Evolutionary conservation across 2,888 invertebrate species (phyloP).

Genomic region (Salticus scenicus): DNA sequence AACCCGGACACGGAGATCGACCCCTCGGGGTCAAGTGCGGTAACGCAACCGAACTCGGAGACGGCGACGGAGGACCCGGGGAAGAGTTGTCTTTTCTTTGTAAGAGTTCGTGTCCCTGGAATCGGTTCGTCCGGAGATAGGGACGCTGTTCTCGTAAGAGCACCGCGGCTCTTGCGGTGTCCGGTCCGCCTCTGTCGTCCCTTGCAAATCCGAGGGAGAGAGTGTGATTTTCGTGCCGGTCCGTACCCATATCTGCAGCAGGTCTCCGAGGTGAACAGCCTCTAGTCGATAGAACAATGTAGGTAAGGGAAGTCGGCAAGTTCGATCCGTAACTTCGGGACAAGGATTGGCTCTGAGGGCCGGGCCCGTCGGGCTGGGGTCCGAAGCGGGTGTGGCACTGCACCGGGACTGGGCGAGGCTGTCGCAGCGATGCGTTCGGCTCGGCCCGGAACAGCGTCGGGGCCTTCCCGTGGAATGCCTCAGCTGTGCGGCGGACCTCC

Average conservation of each 20-base stretch:
- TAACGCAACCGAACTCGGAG: too few relatives aligned
- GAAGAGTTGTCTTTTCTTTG: too few relatives aligned
- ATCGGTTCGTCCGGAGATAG: too few relatives aligned
- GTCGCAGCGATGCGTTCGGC: slow-evolving; percentile 16
- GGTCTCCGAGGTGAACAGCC: slow-evolving; percentile 85
- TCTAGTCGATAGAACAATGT: slow-evolving; percentile 83
- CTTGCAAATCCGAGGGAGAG: too few relatives aligned
- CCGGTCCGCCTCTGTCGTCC: too few relatives aligned
- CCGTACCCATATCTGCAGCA: slow-evolving; percentile 82
- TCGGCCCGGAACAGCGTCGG: slow-evolving; percentile 73
- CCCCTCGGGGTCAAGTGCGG: too few relatives aligned
- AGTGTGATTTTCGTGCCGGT: too few relatives aligned
- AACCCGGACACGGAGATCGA: slow-evolving; percentile 73
- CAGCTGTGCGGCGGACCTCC: too few relatives aligned
- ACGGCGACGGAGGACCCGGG: too few relatives aligned
- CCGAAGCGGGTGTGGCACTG: slow-evolving; percentile 76
- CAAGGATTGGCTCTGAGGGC: slow-evolving; percentile 85
- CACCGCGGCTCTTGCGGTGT: too few relatives aligned
- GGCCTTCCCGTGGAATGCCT: slow-evolving; percentile 74
- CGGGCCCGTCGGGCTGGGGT: slow-evolving; percentile 80
- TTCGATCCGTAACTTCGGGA: slow-evolving; percentile 80
- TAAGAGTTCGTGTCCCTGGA: too few relatives aligned
- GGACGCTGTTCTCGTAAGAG: too few relatives aligned
- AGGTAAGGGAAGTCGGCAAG: slow-evolving; percentile 84
- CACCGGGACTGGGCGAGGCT: slow-evolving; percentile 74